Percentiles rank a stretch among this genome's conserved stretches.
Evolutionary conservation across 2,888 invertebrate genomes (phyloP).

Genomic region (Mimumesa dahlbomi): DNA sequence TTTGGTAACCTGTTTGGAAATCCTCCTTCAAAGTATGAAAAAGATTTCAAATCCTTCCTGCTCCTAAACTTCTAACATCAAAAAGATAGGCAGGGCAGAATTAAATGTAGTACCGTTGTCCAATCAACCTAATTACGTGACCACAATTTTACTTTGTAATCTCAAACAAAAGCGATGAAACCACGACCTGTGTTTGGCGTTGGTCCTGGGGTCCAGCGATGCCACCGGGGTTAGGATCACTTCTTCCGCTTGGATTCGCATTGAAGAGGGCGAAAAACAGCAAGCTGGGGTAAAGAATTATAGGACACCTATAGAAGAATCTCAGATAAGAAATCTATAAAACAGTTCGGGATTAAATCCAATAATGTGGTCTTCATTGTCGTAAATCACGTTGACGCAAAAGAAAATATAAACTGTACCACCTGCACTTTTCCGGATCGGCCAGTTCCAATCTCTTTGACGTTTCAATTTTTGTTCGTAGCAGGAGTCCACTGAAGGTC

Average conservation of each 20-base stretch:
- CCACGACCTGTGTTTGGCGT: constrained; percentile 37
- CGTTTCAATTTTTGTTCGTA: constrained; percentile 15
- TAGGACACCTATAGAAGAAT: constrained; percentile 42
- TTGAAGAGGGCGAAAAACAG: constrained; percentile 67
- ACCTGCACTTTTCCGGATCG: constrained; percentile 28
- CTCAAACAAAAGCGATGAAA: constrained; percentile 67
- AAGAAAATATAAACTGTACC: too few species aligned
- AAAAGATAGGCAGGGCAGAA: too few species aligned
- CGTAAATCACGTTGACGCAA: too few species aligned
- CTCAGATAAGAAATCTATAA: too few species aligned
- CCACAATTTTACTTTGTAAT: constrained; percentile 67
- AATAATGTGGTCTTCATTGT: too few species aligned
- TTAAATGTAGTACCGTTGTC: constrained; percentile 2
- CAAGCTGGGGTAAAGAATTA: constrained; percentile 39
- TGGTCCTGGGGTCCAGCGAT: constrained; percentile 44
- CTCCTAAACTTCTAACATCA: too few species aligned
- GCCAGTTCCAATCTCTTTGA: neutral
- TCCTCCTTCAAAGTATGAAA: too few species aligned
- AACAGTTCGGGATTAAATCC: too few species aligned
- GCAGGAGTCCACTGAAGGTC: constrained; percentile 70
- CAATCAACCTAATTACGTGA: constrained; percentile 59
- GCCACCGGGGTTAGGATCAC: constrained; percentile 62
- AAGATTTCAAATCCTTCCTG: too few species aligned
- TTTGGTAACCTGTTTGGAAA: too few species aligned
- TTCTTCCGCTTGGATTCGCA: constrained; percentile 75